Conservation (phyloP, 2,888 invertebrate genomes). For the Nysson spinosus region DNA sequence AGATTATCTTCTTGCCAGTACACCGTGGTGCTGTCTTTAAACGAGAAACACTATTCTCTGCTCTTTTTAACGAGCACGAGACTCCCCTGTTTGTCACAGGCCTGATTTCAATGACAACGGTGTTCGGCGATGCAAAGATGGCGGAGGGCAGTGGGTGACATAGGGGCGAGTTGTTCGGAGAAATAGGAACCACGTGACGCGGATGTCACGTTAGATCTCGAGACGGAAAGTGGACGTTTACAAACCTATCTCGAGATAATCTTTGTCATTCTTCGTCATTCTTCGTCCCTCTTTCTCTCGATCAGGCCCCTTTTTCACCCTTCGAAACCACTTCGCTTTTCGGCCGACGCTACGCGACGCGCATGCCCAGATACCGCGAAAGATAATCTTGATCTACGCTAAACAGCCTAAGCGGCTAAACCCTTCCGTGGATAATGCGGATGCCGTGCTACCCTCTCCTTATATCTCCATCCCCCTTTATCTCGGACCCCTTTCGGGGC, state of each 20-base stretch:
- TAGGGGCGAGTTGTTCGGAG: slow-evolving; percentile 46
- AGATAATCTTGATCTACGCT: slow-evolving; percentile 77
- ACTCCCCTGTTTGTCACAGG: too few relatives aligned
- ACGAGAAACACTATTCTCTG: too few relatives aligned
- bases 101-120: too few relatives aligned
- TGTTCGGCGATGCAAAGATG: too few relatives aligned
- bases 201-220: slow-evolving; percentile 76
- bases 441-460: slow-evolving; percentile 72
- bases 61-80: too few relatives aligned
- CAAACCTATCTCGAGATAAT: slow-evolving; percentile 63
- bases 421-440: slow-evolving; percentile 74
- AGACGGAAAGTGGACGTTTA: slow-evolving; percentile 57
- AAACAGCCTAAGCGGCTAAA: slow-evolving; percentile 70
- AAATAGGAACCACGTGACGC: slow-evolving; percentile 68
- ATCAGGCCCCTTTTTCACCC: slow-evolving; percentile 39
- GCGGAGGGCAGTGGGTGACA: too few relatives aligned
- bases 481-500: neutral
- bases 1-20: too few relatives aligned
- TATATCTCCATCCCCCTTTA: slow-evolving; percentile 7
- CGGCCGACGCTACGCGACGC: slow-evolving; percentile 62
- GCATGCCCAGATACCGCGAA: slow-evolving; percentile 55
- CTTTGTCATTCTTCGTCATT: slow-evolving; percentile 34
- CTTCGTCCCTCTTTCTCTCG: slow-evolving; percentile 6
- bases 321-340: slow-evolving; percentile 71
- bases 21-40: too few relatives aligned